Conservation (phyloP, 37 sponge, comb jelly and placozoan genomes). For the Tethya wilhelma region DNA sequence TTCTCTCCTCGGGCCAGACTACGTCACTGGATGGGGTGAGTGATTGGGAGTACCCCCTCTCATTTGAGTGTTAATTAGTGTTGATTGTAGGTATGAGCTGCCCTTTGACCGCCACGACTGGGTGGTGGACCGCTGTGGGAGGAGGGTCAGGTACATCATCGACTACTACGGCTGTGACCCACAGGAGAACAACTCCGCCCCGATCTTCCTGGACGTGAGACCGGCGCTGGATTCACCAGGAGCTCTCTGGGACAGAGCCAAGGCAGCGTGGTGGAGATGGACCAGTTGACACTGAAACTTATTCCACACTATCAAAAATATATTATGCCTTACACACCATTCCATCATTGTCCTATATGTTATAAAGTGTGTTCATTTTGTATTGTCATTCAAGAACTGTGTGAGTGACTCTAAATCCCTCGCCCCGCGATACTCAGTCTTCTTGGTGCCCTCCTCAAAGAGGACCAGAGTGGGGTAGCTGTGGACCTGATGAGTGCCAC, state of each 20-base stretch:
- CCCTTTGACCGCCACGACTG: constrained; percentile 99
- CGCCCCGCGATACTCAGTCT: constrained; percentile 3
- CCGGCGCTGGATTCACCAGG: constrained; percentile 93
- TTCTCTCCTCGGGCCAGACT: constrained; percentile 89
- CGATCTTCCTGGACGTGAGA: constrained; percentile 88
- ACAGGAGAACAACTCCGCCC: constrained; percentile 44
- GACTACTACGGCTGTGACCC: constrained; percentile 95
- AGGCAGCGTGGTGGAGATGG: constrained; percentile 86
- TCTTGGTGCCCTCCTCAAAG: constrained; percentile 11
- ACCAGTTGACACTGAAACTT: constrained; percentile 17
- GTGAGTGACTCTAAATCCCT: constrained; percentile 16
- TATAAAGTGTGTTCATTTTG: neutral
- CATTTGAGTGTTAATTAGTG: neutral
- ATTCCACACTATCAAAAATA: too few species aligned
- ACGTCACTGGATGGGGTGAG: constrained; percentile 84
- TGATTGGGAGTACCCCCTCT: neutral
- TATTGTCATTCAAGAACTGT: constrained; percentile 27
- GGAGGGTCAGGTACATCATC: constrained; percentile 88
- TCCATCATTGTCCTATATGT: too few species aligned
- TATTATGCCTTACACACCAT: too few species aligned
- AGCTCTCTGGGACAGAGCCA: constrained; percentile 84
- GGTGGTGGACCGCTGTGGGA: constrained; percentile 90
- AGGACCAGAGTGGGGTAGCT: constrained; percentile 54
- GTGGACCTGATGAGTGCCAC: constrained; percentile 5
- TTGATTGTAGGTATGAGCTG: constrained; percentile 74